A percentile compares a stretch with the other conserved stretches of the same genome.
phyloP scores from a whole-genome alignment of 2,888 invertebrate species.

The Beris chalybata region DNA sequence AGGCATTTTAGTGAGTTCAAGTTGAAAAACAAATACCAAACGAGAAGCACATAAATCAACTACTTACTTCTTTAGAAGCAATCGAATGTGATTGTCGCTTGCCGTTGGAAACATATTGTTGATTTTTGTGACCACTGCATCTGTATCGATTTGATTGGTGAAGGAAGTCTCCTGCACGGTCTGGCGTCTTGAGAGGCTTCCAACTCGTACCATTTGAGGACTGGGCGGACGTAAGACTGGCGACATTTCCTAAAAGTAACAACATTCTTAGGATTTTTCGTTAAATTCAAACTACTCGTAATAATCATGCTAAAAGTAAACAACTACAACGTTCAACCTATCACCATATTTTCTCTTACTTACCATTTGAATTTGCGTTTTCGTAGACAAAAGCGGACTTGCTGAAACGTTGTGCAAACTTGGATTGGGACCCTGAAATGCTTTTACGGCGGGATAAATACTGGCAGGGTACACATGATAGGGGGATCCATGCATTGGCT shows the following conservation, averaged over 20 bases:
- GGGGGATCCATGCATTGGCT: constrained; percentile 68
- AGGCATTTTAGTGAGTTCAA: constrained; percentile 30
- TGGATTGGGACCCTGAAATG: constrained; percentile 57
- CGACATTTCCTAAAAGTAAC: constrained; percentile 52
- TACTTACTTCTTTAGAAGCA: constrained; percentile 85
- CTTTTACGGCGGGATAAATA: constrained; percentile 65
- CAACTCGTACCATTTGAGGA: constrained; percentile 47
- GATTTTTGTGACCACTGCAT: constrained; percentile 76
- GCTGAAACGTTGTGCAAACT: constrained; percentile 52
- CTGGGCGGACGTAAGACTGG: constrained; percentile 46
- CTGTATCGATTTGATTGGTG: constrained; percentile 66
- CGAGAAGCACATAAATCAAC: not conserved
- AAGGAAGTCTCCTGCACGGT: constrained; percentile 65
- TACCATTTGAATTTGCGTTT: constrained; percentile 45
- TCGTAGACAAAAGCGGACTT: constrained; percentile 53
- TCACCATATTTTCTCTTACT: constrained; percentile 28
- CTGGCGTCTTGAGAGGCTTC: constrained; percentile 46
- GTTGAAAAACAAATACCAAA: constrained; percentile 15
- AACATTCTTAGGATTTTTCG: not conserved
- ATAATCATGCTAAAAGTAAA: constrained; percentile 15
- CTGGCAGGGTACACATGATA: constrained; percentile 73
- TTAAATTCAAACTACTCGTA: not conserved
- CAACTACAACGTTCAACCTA: constrained; percentile 10
- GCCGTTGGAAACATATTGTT: constrained; percentile 90
- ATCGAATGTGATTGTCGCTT: constrained; percentile 82